Evolutionary conservation across 2,888 invertebrate species (phyloP), one percentile per base, ranked within the genome.

Genomic region (Adineta ricciae): DNA sequence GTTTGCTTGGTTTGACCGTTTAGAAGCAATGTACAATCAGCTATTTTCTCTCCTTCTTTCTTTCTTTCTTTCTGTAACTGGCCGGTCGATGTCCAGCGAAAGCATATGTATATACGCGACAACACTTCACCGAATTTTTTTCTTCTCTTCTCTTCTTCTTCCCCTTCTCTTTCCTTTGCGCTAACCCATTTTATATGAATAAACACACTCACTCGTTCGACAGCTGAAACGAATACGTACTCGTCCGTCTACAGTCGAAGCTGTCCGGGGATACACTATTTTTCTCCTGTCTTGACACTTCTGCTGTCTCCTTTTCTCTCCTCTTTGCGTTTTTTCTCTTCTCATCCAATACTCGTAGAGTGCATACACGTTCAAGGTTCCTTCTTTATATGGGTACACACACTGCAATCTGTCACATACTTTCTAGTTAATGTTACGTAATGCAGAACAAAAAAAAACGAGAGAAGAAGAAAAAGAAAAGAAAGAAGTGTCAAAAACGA

Each of bases 1-100:
- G 64, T 64, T 64, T 64, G 64, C 64, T 64, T 64, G 27, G 64
- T 64, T 64, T 64, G 64, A 64, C 64, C 64, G 64, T 64, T 64
- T 64, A 64, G 27, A 64, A 64, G 64, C 64, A 64, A 64, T 64
- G 64, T 27, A 64, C 64, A 64, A 64, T 27, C 32, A 27, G 64
- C 64, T 56, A 56, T 56, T 56, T 56, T 64, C 27, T 54, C 24
- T 54, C 19, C 50, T 50, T 50, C 27, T 64, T 32, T 64, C 27
- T 32, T 56, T 56, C 64, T 64, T 64, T 64, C 64, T 32, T 64
- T 64, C 64, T 64, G 50, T 19, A 64, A 27, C 64, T 27, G 27
- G 64, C 16, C 64, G 64, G 64, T 64, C 64, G 64, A 64, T 64
- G 64, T 64, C 64, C 64, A 64, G 5, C 2, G 56, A 27, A 32